phyloP scores from a whole-genome alignment of 2,113 vertebrate species.

The Sinocyclocheilus anophthalmus region DNA sequence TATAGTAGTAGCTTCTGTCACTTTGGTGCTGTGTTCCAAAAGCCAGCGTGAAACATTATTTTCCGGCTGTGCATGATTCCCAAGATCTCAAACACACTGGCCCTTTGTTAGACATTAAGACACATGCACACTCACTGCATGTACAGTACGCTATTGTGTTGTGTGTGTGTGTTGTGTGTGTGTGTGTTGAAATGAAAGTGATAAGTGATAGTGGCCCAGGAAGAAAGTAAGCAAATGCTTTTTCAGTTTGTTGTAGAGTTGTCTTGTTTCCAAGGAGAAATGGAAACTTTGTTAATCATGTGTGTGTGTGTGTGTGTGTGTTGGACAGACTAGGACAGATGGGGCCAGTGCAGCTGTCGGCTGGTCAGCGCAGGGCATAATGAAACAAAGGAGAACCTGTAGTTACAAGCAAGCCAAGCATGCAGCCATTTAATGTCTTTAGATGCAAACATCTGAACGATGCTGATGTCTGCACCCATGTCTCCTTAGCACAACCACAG shows the following conservation, averaged over 20 bases:
- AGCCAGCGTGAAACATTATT: slow-evolving; percentile 17
- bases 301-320: neutral
- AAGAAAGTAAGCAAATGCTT: neutral
- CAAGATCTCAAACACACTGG: slow-evolving; percentile 35
- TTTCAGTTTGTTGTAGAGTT: slow-evolving; percentile 3
- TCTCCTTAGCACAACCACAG: slow-evolving; percentile 23
- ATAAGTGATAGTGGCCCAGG: slow-evolving; percentile 13
- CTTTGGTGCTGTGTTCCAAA: neutral
- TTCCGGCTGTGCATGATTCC: slow-evolving; percentile 33
- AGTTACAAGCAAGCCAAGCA: slow-evolving; percentile 48
- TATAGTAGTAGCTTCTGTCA: slow-evolving; percentile 16
- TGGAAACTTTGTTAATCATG: neutral
- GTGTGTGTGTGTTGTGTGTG: slow-evolving; percentile 28
- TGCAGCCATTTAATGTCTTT: slow-evolving; percentile 30
- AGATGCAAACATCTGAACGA: slow-evolving; percentile 52
- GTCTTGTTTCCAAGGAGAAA: slow-evolving; percentile 32
- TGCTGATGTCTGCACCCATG: slow-evolving; percentile 26
- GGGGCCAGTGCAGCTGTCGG: slow-evolving; percentile 48
- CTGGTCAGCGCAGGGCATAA: slow-evolving; percentile 27
- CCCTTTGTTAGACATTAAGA: slow-evolving; percentile 1
- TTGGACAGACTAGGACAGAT: slow-evolving; percentile 45
- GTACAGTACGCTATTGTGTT: neutral
- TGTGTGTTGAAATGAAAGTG: slow-evolving; percentile 2
- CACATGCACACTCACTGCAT: slow-evolving; percentile 4
- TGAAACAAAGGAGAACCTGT: slow-evolving; percentile 49